phyloP scores from a whole-genome alignment of 35 echinoderm and acorn worm genomes.

The Heliocidaris tuberculata region DNA sequence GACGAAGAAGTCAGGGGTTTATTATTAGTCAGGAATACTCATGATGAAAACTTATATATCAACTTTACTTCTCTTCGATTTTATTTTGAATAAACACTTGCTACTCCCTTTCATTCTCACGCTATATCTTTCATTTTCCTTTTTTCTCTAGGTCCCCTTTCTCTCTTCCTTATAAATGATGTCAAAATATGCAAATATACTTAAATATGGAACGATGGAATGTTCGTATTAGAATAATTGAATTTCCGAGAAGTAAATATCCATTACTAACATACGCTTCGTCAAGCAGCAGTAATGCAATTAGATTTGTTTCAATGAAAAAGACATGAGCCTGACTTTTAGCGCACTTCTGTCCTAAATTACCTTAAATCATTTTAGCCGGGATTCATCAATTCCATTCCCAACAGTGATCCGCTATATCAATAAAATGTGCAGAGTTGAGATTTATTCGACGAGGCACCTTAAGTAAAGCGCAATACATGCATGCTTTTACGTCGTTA shows the following conservation, averaged over 20 bases:
- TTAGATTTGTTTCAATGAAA: not conserved
- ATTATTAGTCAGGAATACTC: no score
- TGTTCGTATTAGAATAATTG: not conserved
- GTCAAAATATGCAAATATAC: no score
- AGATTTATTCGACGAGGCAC: not conserved
- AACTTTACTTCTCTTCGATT: not conserved
- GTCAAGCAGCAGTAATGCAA: not conserved
- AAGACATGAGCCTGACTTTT: not conserved
- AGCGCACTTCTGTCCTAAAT: slow-evolving; percentile 7
- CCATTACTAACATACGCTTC: not conserved
- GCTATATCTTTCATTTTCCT: not conserved
- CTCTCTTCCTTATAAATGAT: no score
- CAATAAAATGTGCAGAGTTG: not conserved
- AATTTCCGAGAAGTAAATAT: not conserved
- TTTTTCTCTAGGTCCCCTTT: no score
- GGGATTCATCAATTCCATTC: not conserved
- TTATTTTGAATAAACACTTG: not conserved
- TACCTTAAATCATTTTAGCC: slow-evolving; percentile 1
- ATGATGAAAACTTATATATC: not conserved
- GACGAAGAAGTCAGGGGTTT: no score
- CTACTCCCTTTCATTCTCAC: not conserved
- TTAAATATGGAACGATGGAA: not conserved
- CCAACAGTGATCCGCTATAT: not conserved
- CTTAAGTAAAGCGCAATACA: not conserved
- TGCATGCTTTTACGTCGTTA: not conserved